A percentile compares a stretch with the other conserved stretches of the same genome.
Evolutionary conservation across 35 echinoderm and acorn worm species (phyloP).

Genomic region (Stichopus chloronotus): DNA sequence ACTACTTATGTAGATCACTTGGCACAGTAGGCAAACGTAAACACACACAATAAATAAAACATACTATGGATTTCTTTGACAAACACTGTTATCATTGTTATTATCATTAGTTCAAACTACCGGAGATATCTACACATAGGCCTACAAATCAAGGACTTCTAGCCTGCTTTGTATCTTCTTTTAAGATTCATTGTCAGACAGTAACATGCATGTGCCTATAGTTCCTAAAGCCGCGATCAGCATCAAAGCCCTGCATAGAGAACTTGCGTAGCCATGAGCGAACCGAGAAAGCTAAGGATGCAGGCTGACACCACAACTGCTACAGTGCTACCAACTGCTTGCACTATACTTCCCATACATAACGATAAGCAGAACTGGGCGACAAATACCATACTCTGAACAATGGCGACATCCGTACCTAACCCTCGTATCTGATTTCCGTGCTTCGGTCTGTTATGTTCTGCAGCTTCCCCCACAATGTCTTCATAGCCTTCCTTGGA

Average conservation of each 20-base stretch:
- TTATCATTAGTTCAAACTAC: too few species aligned
- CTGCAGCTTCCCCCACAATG: neutral
- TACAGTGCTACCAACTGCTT: conserved; percentile 74
- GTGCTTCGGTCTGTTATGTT: conserved; percentile 39
- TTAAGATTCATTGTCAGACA: too few species aligned
- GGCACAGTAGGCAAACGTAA: too few species aligned
- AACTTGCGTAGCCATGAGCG: conserved; percentile 85
- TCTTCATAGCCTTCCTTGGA: conserved; percentile 53
- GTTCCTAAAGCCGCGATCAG: too few species aligned
- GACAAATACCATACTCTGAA: conserved; percentile 98
- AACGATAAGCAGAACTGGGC: conserved; percentile 87
- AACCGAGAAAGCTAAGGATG: conserved; percentile 87
- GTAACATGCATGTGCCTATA: too few species aligned
- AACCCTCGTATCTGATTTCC: conserved; percentile 79
- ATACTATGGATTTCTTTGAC: too few species aligned
- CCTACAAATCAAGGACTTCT: too few species aligned
- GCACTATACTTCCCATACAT: conserved; percentile 94
- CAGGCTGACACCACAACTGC: conserved; percentile 73
- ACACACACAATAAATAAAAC: too few species aligned
- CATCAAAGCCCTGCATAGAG: conserved; percentile 87
- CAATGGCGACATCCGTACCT: conserved; percentile 85
- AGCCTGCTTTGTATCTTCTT: too few species aligned
- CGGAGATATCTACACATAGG: too few species aligned
- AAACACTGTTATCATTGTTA: too few species aligned
- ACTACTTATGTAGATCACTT: too few species aligned